Base-by-base conservation (phyloP, 2,797 vertebrate genomes). In the Mionectes olivaceus region DNA sequence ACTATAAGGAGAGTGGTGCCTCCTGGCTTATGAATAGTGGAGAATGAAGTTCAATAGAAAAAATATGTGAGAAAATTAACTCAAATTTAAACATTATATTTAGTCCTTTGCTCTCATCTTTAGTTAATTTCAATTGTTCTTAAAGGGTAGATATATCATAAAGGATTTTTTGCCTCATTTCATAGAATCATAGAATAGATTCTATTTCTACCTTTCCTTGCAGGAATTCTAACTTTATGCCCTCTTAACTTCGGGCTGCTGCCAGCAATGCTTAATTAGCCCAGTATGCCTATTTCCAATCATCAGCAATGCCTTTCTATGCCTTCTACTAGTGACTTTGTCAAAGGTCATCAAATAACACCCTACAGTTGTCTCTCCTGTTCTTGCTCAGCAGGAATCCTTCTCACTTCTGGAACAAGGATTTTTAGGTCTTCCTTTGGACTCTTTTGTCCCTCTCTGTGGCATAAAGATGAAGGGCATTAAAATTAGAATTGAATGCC, bases 321-420 rank as follows among this genome's bases (percentile, higher is more conserved):
- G 67, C 59, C 35, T 94, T 89, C 81, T 70, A 19, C 57, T 47
- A 37, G 41, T 5, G 30, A 60, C 55, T 65, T 90, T 65, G 37
- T 64, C 71, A 82, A 85, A 90, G 73, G 74, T 61, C 43, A 55
- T 82, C 69, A 82, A 81, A 83, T 19, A 86, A 41, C 63, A 73
- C 9, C 3, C 19, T 53, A 22, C 21, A 44, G 35, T 46, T 91
- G 32, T 57, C 28, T 47, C 65, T 83, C 18, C 30, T n/a, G 64
- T 46, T 94, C n/a, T 57, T 89, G 68, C n/a, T 74, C 37, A 39
- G 33, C 63, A 87, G 78, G 30, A 93, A 65, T 87, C 59, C 52
- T 84, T 79, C 39, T 78, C 21, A 77, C 37, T 41, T 57, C 19
- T 50, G 53, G 46, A 87, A 92, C 3, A 70, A 83, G 10, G 27